Evolutionary conservation across 1,140 invertebrate species (phyloP).

Genomic region (Dreissena rostriformis): DNA sequence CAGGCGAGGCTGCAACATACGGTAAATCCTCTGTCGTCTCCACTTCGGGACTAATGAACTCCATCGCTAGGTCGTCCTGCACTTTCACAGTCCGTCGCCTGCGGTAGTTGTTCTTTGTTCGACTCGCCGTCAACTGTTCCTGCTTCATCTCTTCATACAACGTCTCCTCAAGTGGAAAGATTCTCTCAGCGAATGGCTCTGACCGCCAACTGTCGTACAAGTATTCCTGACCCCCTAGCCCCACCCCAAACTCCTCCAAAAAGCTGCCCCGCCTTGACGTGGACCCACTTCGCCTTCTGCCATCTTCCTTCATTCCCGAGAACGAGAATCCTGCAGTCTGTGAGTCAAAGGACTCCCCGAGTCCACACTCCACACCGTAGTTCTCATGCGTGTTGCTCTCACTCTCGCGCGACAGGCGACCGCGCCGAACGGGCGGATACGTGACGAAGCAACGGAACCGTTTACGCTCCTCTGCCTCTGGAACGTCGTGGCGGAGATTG

Average conservation of each 20-base stretch:
- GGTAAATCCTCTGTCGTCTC: slow-evolving; percentile 22
- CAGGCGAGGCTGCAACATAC: slow-evolving; percentile 61
- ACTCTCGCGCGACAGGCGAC: slow-evolving; percentile 72
- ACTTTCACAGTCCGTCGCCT: slow-evolving; percentile 48
- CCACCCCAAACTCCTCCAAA: slow-evolving; percentile 30
- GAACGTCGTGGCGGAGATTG: slow-evolving; percentile 86
- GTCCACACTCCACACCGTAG: slow-evolving; percentile 9
- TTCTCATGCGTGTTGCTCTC: slow-evolving; percentile 54
- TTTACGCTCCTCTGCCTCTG: slow-evolving; percentile 90
- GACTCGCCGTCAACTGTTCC: slow-evolving; percentile 68
- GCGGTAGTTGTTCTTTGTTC: slow-evolving; percentile 68
- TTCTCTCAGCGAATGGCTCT: slow-evolving; percentile 87
- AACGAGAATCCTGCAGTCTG: slow-evolving; percentile 43
- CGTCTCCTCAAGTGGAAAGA: slow-evolving; percentile 89
- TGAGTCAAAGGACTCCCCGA: slow-evolving; percentile 24
- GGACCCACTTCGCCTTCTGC: slow-evolving; percentile 53
- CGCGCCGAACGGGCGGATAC: slow-evolving; percentile 84
- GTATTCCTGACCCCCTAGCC: slow-evolving; percentile 12
- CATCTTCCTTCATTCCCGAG: slow-evolving; percentile 31
- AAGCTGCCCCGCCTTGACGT: slow-evolving; percentile 59
- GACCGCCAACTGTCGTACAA: slow-evolving; percentile 44
- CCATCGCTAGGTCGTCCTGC: slow-evolving; percentile 48
- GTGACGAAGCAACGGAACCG: slow-evolving; percentile 88
- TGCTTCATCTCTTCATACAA: slow-evolving; percentile 87
- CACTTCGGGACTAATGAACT: slow-evolving; percentile 52